phyloP scores from a whole-genome alignment of 2,113 vertebrate genomes.

The Cephalopholis sonnerati region DNA sequence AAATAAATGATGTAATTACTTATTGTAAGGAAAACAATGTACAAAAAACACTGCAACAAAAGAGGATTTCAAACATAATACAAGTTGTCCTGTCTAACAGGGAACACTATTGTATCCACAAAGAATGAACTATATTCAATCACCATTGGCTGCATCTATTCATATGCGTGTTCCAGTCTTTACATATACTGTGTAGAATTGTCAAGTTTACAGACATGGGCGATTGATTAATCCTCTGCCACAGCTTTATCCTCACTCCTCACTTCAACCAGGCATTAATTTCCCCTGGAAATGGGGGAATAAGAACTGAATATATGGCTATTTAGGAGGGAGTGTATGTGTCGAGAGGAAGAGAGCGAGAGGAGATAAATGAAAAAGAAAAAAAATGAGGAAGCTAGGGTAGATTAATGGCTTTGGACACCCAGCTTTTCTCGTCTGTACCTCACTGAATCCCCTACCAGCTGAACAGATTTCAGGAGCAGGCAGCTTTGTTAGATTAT shows the following conservation, averaged over 20 bases:
- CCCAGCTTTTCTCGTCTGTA: conserved; percentile 53
- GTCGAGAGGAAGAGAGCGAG: conserved; percentile 9
- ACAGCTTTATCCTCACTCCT: conserved; percentile 48
- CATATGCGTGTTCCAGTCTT: conserved; percentile 40
- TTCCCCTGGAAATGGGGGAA: conserved; percentile 50
- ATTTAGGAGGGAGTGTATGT: conserved; percentile 50
- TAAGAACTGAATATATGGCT: conserved; percentile 50
- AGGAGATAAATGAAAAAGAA: conserved; percentile 33
- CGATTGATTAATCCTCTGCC: conserved; percentile 56
- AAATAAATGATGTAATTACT: conserved; percentile 8
- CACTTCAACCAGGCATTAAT: conserved; percentile 58
- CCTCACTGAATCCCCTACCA: conserved; percentile 29
- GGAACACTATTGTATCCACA: conserved; percentile 14
- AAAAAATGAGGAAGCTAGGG: conserved; percentile 22
- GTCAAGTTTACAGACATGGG: conserved; percentile 48
- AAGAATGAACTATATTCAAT: conserved; percentile 33
- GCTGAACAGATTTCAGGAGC: conserved; percentile 46
- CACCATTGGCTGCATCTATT: conserved; percentile 33
- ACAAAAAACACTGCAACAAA: conserved; percentile 1
- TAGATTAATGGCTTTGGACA: conserved; percentile 66
- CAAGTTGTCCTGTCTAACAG: not conserved
- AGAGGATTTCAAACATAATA: not conserved
- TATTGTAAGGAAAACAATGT: not conserved
- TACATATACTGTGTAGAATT: conserved; percentile 49
- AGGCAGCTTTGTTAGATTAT: conserved; percentile 44